phyloP scores from a whole-genome alignment of 2,113 vertebrate species.

The Cebidichthys violaceus region DNA sequence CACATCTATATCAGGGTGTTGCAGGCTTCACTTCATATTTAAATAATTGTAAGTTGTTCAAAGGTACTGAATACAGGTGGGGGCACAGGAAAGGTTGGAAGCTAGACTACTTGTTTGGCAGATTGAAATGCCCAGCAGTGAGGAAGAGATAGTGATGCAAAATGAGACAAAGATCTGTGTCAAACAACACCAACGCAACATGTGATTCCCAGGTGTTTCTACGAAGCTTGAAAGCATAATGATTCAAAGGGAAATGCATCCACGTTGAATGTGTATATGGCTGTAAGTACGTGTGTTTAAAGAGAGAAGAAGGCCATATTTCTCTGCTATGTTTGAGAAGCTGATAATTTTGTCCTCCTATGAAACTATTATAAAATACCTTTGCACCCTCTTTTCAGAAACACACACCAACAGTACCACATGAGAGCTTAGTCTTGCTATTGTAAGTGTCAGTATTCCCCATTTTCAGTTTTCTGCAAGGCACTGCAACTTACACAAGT shows the following conservation, averaged over 20 bases:
- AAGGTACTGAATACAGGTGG: conserved; percentile 15
- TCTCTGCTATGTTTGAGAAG: conserved; percentile 26
- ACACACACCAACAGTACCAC: background rate
- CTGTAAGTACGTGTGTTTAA: background rate
- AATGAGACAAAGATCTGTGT: conserved; percentile 57
- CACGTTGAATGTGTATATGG: conserved; percentile 36
- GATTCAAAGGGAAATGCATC: conserved; percentile 25
- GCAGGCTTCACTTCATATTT: conserved; percentile 8
- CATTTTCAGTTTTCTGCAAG: conserved; percentile 24
- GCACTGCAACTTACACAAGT: conserved; percentile 35
- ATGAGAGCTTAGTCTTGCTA: background rate
- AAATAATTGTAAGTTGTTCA: conserved; percentile 9
- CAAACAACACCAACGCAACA: conserved; percentile 33
- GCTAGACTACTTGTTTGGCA: conserved; percentile 23
- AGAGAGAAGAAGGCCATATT: conserved; percentile 1
- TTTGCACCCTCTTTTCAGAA: background rate
- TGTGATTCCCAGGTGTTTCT: conserved; percentile 21
- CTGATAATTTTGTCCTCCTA: background rate
- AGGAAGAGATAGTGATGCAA: conserved; percentile 28
- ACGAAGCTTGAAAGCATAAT: conserved; percentile 25
- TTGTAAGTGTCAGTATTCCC: conserved; percentile 24
- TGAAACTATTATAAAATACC: conserved; percentile 3
- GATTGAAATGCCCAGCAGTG: conserved; percentile 48
- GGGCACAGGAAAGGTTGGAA: background rate
- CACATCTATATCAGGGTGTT: background rate